Conservation (phyloP, 2,888 invertebrate species). For the Aphelenchoides bicaudatus region DNA sequence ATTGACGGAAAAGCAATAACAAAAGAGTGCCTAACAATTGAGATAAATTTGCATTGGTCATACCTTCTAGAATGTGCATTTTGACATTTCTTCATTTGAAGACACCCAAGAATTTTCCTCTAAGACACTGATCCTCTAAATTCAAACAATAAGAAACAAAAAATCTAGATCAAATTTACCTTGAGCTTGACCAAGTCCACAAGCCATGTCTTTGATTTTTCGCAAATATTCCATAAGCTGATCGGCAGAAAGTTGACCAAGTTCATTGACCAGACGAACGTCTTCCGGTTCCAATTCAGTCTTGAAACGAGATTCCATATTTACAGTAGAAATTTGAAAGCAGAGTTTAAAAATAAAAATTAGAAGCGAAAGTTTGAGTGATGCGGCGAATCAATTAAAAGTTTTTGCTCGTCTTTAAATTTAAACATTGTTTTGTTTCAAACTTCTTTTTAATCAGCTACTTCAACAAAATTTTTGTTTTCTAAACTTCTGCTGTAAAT, state of each 20-base stretch:
- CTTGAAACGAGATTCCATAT: too few species aligned
- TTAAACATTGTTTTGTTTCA: too few species aligned
- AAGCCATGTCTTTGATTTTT: constrained; percentile 86
- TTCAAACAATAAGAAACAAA: constrained; percentile 11
- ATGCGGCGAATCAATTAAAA: too few species aligned
- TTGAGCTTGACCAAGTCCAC: constrained; percentile 87
- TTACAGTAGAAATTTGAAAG: too few species aligned
- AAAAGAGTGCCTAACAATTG: background rate
- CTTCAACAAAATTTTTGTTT: too few species aligned
- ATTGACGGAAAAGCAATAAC: background rate
- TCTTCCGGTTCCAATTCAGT: constrained; percentile 55
- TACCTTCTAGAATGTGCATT: too few species aligned
- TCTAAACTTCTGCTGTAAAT: too few species aligned
- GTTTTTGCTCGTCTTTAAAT: too few species aligned
- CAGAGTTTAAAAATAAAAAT: background rate
- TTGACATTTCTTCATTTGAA: constrained; percentile 31
- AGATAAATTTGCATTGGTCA: too few species aligned
- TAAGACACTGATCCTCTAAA: constrained; percentile 34
- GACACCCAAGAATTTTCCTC: constrained; percentile 32
- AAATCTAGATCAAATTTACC: constrained; percentile 36
- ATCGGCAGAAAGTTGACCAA: constrained; percentile 72
- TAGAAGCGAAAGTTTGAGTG: background rate
- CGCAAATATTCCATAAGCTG: constrained; percentile 86
- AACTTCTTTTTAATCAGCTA: too few species aligned
- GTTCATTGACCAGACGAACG: constrained; percentile 60